Base-by-base conservation (phyloP, 2,797 vertebrate genomes). In the Ptychobarbus kaznakovi region DNA sequence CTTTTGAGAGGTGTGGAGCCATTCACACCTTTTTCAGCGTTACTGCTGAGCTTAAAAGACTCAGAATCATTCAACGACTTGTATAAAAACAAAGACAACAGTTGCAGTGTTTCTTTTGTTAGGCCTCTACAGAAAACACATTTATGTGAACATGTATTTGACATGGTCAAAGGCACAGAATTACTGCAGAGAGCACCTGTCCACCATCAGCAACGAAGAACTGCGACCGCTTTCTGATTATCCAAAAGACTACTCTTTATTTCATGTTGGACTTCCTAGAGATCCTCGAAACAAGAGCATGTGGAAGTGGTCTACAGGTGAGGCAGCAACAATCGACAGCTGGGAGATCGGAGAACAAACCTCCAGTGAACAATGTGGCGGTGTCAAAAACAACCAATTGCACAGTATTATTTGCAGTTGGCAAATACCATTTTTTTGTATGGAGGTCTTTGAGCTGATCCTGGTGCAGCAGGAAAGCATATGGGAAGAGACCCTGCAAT, bases 321-420 rank as follows among this genome's bases (percentile, higher is more conserved):
- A 35, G 6, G 4, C 11, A 3, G 11, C 11, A 22, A 53, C 51
- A 13, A 16, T 1, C 11, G 3, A 13, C 11, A 2, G 0, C 0
- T 76, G 74, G 74, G 6, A 38, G 0, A 0, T 0, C 0, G 3
- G 0, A 22, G 0, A 76, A 58, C 28, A 28, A 76, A 1, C 6
- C 2, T 38, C 1, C 3, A 0, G 12, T 6, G 16, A 76, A 11
- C 0, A 56, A 1, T 56, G 49, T n/a, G 49, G 1, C 4, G 2
- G 0, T 6, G 6, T 56, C 20, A 15, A 0, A 38, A 58, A 12
- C 9, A 20, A 5, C 38, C 2, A 38, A 15, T 0, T 40, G 22
- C 18, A 58, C 22, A 32, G 35, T 38, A 0, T 0, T n/a, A 0
- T 0, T 4, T 76, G 51, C 18, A 0, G 0, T 9, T 1, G 5